A percentile compares a stretch with the other conserved stretches of the same genome.
Conservation (phyloP, 2,113 vertebrate species). For the Struthio camelus region DNA sequence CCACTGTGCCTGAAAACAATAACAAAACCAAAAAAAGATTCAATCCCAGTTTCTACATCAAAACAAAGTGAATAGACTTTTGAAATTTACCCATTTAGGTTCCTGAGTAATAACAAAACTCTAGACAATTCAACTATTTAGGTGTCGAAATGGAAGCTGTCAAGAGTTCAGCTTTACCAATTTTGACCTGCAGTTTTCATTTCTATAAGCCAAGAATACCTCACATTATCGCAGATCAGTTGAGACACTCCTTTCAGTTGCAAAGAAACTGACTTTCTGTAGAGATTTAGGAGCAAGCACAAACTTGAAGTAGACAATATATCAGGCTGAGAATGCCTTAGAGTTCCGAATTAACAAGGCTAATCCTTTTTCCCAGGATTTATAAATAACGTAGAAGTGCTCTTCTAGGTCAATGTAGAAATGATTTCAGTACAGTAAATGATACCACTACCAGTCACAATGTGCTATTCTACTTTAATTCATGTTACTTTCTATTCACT, state of each 20-base stretch:
- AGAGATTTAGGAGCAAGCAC: background rate
- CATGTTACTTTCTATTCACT: background rate
- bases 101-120: background rate
- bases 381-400: background rate
- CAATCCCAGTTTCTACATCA: background rate
- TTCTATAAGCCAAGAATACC: background rate
- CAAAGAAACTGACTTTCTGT: background rate
- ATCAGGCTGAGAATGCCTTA: background rate
- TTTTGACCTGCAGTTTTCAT: background rate
- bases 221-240: background rate
- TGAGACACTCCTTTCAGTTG: background rate
- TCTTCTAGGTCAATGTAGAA: slow-evolving; percentile 1
- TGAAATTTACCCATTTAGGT: background rate
- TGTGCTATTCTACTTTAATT: background rate
- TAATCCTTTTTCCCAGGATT: background rate
- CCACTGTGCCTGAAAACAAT: background rate
- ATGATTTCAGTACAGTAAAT: background rate
- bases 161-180: background rate
- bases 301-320: background rate
- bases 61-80: background rate
- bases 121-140: background rate
- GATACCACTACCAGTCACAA: background rate
- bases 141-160: background rate
- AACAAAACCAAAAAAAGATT: background rate
- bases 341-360: background rate